Conservation (phyloP, 2,797 vertebrate genomes). For the Loriculus beryllinus region DNA sequence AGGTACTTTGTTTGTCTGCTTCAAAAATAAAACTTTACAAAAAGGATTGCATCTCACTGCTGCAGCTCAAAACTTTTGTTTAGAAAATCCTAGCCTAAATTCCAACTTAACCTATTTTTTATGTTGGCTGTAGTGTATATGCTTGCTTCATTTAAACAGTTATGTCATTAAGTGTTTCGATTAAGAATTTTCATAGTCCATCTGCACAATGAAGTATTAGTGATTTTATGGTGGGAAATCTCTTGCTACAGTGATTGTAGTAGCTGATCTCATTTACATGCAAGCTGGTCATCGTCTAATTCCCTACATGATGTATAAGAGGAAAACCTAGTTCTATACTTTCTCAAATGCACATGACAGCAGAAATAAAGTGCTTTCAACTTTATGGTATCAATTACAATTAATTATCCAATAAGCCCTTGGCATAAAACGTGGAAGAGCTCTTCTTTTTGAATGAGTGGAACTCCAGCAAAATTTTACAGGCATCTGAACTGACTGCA, state of each 20-base stretch:
- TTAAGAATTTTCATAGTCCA: not conserved
- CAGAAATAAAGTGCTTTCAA: conserved; percentile 21
- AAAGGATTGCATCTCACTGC: not conserved
- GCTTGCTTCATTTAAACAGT: not conserved
- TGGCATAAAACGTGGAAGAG: conserved; percentile 10
- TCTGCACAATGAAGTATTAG: not conserved
- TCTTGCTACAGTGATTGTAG: not conserved
- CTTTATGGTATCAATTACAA: conserved; percentile 35
- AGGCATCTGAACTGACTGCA: conserved; percentile 5
- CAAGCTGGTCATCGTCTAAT: not conserved
- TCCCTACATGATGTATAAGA: not conserved
- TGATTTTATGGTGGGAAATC: not conserved
- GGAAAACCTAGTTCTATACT: not conserved
- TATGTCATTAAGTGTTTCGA: not conserved
- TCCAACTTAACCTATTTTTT: not conserved
- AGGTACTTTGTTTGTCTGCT: not conserved
- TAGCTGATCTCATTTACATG: not conserved
- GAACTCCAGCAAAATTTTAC: not conserved
- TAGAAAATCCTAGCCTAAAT: not conserved
- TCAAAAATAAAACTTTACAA: not conserved
- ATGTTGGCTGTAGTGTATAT: not conserved
- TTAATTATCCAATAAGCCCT: conserved; percentile 42
- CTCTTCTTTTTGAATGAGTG: not conserved
- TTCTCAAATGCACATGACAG: conserved; percentile 11
- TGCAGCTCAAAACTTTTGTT: not conserved